Evolutionary conservation across 2,888 invertebrate genomes (phyloP), one percentile per base, ranked within the genome.

Genomic region (Podotricha telesiphe): DNA sequence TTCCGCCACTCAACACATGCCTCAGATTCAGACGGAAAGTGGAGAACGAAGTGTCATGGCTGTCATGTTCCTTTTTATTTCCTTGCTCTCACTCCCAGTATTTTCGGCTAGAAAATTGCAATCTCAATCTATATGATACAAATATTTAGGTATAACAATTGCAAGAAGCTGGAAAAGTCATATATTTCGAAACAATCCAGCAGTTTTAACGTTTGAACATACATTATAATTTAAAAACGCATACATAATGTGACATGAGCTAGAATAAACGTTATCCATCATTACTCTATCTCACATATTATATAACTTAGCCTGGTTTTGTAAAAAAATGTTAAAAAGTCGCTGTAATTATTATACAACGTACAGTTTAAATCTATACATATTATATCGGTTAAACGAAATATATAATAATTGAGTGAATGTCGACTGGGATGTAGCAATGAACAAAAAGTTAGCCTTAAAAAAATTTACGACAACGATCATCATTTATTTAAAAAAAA

Each of bases 301-400:
- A 59, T 22, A 59, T 59, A 59, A 59, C 20, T 10, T 10, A 59
- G 42, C n/a, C 42, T n/a, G 20, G 58, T 58, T 59, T 20, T n/a
- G n/a, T 22, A n/a, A 42, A 15, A 40, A 42, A 42, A n/a, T 58
- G 19, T 58, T 42, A 42, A 22, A 10, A 58, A 58, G 20, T 22
- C 42, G 13, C 10, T 15, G 42, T 59, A n/a, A 42, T n/a, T 22
- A 45, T 59, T 42, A 53, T 34, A 53, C 34, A 34, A 34, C 11
- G 17, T 17, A 17, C n/a, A 17, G 17, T 11, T 37, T 5, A 34
- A 55, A 34, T 42, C 42, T 4, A 20, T 11, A 48, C 20, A 48
- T 2, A 48, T 42, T 13, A 42, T 13, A 7, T 42, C 13, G 11
- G 13, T 42, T 11, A 42, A 13, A 42, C 7, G 7, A 13, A 7